These are phyloP conservation scores for Sinocyclocheilus anophthalmus DNA, from an alignment of 2,113 vertebrate genomes.

Conservation along the genomic window DNA sequence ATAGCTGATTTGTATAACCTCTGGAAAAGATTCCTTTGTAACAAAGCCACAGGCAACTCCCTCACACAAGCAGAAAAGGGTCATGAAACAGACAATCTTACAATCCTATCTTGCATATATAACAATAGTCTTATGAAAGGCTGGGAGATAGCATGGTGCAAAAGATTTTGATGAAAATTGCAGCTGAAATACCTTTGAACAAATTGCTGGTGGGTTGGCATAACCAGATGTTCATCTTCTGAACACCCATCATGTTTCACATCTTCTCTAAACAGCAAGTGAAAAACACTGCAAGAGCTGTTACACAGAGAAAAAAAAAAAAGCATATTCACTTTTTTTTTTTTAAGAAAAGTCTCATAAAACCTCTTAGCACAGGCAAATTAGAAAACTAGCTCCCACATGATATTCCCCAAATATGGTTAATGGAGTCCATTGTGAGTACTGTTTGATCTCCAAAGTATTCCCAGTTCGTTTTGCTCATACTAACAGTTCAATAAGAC, in stretches of 20 bases:
- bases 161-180: constrained; percentile 48
- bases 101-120: constrained; percentile 9
- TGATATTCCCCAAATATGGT: background rate
- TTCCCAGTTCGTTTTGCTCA: background rate
- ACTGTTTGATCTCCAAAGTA: background rate
- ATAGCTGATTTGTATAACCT: constrained; percentile 50
- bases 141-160: constrained; percentile 33
- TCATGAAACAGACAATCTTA: constrained; percentile 28
- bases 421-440: background rate
- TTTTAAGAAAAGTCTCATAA: background rate
- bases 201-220: constrained; percentile 45
- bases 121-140: constrained; percentile 17
- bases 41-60: constrained; percentile 42
- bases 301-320: background rate
- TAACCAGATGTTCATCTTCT: constrained; percentile 56
- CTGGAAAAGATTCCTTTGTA: constrained; percentile 48
- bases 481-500: background rate
- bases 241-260: constrained; percentile 42
- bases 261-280: constrained; percentile 41
- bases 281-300: constrained; percentile 5
- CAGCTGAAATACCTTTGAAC: constrained; percentile 38
- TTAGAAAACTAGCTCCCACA: background rate
- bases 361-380: background rate
- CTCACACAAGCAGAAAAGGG: constrained; percentile 27
- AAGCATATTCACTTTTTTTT: background rate